These are phyloP conservation scores for Vireo altiloquus DNA, from an alignment of 2,113 vertebrate genomes.

Conservation along the genomic window DNA sequence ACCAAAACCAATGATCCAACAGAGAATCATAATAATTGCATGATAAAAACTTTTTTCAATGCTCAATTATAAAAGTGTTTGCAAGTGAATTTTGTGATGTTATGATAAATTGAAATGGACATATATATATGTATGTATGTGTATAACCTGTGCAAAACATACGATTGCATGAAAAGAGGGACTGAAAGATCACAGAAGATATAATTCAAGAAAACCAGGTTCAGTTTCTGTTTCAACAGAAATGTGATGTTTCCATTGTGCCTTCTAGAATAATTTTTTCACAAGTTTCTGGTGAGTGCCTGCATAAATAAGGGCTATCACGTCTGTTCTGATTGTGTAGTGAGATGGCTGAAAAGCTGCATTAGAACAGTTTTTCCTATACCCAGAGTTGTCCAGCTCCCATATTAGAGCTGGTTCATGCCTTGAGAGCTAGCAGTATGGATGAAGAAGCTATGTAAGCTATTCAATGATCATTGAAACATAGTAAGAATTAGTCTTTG, in stretches of 20 bases:
- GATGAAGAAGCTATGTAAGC: not conserved
- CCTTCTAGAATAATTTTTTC: not conserved
- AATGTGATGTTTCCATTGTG: not conserved
- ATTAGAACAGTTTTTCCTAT: not conserved
- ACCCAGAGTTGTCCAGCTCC: not conserved
- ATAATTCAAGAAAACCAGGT: not conserved
- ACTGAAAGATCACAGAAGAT: not conserved
- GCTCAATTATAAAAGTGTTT: not conserved
- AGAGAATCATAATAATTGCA: not conserved
- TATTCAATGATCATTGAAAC: fast-evolving
- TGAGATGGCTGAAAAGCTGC: not conserved
- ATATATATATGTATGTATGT: not conserved
- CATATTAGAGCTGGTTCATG: not conserved
- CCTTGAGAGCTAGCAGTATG: not conserved
- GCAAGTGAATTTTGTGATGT: not conserved
- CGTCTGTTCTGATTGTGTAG: not conserved
- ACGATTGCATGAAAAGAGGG: not conserved
- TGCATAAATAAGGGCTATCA: not conserved
- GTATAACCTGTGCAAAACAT: not conserved
- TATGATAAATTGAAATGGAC: not conserved
- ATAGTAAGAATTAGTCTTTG: not conserved
- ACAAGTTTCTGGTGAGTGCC: not conserved
- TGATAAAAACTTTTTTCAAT: not conserved
- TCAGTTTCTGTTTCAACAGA: not conserved
- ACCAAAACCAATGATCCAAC: not conserved